Evolutionary conservation across 2,888 invertebrate species (phyloP).

Genomic region (Ophion slaviceki): DNA sequence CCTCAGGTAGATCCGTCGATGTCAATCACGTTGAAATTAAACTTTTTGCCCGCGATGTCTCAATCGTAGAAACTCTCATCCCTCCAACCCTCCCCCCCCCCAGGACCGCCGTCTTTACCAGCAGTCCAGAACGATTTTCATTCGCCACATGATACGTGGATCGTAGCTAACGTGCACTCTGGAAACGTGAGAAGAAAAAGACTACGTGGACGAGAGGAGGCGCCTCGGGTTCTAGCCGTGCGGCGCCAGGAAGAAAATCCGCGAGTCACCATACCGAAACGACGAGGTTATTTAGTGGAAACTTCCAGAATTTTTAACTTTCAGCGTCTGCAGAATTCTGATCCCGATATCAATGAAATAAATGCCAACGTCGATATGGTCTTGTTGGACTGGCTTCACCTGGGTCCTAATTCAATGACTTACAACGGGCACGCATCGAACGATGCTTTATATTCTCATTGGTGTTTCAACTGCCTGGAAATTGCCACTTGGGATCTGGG

Average conservation of each 20-base stretch:
- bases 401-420: neutral
- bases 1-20: neutral
- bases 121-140: neutral
- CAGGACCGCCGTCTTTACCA: neutral
- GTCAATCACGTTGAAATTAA: conserved; percentile 27
- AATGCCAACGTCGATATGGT: neutral
- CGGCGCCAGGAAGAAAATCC: conserved; percentile 50
- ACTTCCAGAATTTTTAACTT: neutral
- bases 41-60: conserved; percentile 1
- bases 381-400: neutral
- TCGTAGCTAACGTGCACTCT: neutral
- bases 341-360: neutral
- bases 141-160: neutral
- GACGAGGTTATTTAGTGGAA: conserved; percentile 12
- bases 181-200: conserved; percentile 5
- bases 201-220: neutral
- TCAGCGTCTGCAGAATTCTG: neutral
- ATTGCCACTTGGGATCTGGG: no score
- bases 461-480: no score
- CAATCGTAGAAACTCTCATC: neutral
- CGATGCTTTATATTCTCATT: no score
- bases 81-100: no score
- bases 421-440: neutral
- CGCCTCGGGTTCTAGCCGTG: conserved; percentile 22
- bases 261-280: conserved; percentile 45